Evolutionary conservation across 1,140 invertebrate genomes (phyloP), one percentile per base, ranked within the genome.

Genomic region (Ctenoplectra terminalis): DNA sequence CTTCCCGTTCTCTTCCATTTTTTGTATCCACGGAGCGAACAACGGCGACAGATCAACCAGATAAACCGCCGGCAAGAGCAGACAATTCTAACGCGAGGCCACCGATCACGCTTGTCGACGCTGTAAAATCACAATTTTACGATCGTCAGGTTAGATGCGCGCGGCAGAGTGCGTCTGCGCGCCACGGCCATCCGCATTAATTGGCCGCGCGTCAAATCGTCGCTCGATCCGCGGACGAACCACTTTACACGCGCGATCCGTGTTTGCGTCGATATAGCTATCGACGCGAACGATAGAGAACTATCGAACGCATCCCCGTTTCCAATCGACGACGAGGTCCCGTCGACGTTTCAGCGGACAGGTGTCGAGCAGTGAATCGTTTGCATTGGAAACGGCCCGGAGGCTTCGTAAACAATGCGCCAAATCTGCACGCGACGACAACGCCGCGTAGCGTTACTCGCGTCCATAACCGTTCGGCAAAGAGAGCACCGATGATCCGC

Each of bases 91-190:
- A 52, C 31, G 29, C 23, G 23, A n/a, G 20, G 0, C 8, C 17
- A 26, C 15, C 37, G 15, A 37, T 0, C 40, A 11, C 11, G 46
- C 13, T 40, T 40, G 46, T 15, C 31, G 26, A 15, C 48, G n/a
- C 13, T 34, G 17, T 72, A 58, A 58, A 72, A 72, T 58, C n/a
- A 43, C 26, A n/a, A 72, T 40, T 72, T 58, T 58, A 72, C 52
- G 37, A 72, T 40, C 8, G 15, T 26, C 31, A n/a, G 15, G n/a
- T 29, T 52, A 26, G 34, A 26, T 9, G 34, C 48, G 40, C 11
- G 0, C 15, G n/a, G n/a, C n/a, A n/a, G n/a, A n/a, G n/a, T n/a
- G 66, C 43, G 43, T 20, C 48, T 69, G 50, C 50, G 50, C 23
- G 15, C 8, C 1, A 0, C 17, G 13, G 1, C 23, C 3, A 6